phyloP scores from a whole-genome alignment of 2,113 vertebrate species.

The Myotis brandtii region DNA sequence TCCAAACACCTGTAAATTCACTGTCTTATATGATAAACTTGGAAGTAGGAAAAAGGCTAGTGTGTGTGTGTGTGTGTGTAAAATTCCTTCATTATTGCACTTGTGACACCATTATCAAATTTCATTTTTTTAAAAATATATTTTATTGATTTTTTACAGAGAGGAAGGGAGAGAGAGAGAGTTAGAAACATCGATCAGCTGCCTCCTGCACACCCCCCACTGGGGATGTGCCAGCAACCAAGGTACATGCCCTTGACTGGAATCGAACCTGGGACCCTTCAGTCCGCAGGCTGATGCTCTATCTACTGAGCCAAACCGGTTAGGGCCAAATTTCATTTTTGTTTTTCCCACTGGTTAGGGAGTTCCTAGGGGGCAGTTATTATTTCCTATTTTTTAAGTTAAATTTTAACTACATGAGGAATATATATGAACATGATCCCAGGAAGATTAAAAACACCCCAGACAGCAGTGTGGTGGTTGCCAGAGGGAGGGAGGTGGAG shows the following conservation, averaged over 20 bases:
- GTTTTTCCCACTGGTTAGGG: background rate
- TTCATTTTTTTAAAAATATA: background rate
- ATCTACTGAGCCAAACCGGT: no score
- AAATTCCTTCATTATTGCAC: background rate
- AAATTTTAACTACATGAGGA: conserved; percentile 18
- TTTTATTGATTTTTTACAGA: no score
- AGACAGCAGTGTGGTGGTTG: background rate
- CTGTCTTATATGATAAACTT: background rate
- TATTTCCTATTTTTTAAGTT: conserved; percentile 21
- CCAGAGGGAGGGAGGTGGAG: no score
- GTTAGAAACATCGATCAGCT: no score
- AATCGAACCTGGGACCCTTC: no score
- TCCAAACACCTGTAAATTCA: conserved; percentile 1
- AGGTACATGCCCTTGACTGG: no score
- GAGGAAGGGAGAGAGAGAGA: no score
- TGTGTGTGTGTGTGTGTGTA: background rate
- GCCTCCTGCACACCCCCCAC: no score
- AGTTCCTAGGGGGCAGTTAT: background rate
- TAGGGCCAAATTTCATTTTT: background rate
- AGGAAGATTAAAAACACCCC: background rate
- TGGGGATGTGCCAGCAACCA: no score
- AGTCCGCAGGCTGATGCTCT: no score
- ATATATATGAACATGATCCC: background rate
- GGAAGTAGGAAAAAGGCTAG: background rate
- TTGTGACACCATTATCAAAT: background rate